phyloP scores from a whole-genome alignment of 2,113 vertebrate species.

The Solea senegalensis region DNA sequence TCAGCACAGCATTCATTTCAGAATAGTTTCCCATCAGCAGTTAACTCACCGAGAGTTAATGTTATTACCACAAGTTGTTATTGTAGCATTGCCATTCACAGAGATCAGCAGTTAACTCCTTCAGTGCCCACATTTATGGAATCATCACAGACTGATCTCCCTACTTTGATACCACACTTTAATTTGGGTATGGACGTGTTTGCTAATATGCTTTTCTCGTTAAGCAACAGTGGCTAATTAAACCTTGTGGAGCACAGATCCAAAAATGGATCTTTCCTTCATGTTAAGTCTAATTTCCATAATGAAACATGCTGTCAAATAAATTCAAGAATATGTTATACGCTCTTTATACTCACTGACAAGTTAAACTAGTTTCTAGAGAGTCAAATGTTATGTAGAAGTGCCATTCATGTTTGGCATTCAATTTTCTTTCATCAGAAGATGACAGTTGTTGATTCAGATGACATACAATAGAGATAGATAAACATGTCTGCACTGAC shows the following conservation, averaged over 20 bases:
- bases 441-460: not conserved
- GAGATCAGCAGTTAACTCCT: conserved; percentile 63
- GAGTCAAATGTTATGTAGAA: not conserved
- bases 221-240: conserved; percentile 28
- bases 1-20: conserved; percentile 40
- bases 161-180: conserved; percentile 33
- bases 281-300: conserved; percentile 18
- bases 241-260: conserved; percentile 26
- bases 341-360: not conserved
- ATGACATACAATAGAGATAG: not conserved
- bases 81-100: conserved; percentile 62
- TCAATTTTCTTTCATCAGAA: conserved; percentile 4
- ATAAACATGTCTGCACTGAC: not conserved
- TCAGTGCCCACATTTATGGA: conserved; percentile 37
- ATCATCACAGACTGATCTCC: conserved; percentile 41
- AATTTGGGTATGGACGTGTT: conserved; percentile 26
- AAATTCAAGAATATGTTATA: not conserved
- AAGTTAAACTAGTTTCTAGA: not conserved
- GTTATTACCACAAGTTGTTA: conserved; percentile 70
- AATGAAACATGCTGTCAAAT: not conserved
- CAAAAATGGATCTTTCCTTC: conserved; percentile 4
- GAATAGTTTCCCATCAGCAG: conserved; percentile 58
- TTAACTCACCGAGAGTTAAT: conserved; percentile 61
- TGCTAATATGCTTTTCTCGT: conserved; percentile 28
- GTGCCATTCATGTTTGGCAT: not conserved